These are phyloP conservation scores for Schizopygopsis malacanthus DNA, from an alignment of 2,797 vertebrate genomes.

Conservation along the genomic window DNA sequence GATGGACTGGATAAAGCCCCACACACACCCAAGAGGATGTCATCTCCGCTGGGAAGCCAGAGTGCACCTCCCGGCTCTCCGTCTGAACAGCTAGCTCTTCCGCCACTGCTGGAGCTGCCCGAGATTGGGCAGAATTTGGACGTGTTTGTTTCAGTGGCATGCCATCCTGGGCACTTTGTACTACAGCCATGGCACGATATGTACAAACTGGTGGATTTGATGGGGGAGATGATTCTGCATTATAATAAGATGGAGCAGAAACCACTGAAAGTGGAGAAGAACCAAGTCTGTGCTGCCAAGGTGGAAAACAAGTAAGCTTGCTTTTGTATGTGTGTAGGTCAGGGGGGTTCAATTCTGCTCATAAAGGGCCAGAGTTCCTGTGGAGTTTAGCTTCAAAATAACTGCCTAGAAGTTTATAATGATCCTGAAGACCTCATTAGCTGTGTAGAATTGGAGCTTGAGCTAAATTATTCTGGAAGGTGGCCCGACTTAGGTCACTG, in stretches of 20 bases:
- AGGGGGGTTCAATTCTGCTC: neutral
- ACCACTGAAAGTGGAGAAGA: constrained; percentile 81
- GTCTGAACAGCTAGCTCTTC: constrained; percentile 71
- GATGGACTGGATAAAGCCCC: constrained; percentile 60
- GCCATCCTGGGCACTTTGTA: constrained; percentile 97
- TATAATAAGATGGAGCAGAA: constrained; percentile 89
- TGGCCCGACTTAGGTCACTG: no score
- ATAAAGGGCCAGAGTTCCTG: neutral
- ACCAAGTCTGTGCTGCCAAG: constrained; percentile 93
- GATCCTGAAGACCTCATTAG: neutral
- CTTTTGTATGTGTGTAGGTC: neutral
- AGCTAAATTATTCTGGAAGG: neutral
- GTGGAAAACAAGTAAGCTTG: constrained; percentile 89
- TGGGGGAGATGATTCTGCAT: constrained; percentile 96
- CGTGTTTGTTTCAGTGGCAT: constrained; percentile 92
- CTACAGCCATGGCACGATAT: constrained; percentile 96
- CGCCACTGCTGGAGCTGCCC: constrained; percentile 83
- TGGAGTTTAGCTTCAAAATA: neutral
- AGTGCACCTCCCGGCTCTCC: constrained; percentile 62
- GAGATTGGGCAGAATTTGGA: constrained; percentile 89
- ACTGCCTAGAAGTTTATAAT: neutral
- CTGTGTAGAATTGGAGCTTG: neutral
- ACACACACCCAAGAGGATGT: constrained; percentile 46
- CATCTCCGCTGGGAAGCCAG: constrained; percentile 47
- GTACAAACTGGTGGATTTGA: constrained; percentile 91